A percentile compares a stretch with the other conserved stretches of the same genome.
Conservation (phyloP, 2,888 invertebrate species). For the Machimus rusticus region DNA sequence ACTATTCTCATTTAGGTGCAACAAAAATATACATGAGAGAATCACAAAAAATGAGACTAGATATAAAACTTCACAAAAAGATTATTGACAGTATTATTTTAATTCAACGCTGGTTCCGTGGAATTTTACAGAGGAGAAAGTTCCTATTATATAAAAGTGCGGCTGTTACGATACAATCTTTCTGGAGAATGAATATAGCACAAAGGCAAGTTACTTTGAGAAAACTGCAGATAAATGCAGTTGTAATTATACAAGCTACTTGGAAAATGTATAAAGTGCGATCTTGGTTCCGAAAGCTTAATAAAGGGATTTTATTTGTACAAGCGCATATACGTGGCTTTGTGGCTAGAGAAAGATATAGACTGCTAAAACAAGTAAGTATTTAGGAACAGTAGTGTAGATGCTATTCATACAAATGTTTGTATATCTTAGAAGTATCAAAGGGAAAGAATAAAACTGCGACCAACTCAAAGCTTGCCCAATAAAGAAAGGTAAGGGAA, state of each 20-base stretch:
- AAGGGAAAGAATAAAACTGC: conserved; percentile 51
- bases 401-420: conserved; percentile 62
- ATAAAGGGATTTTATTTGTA: conserved; percentile 68
- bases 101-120: conserved; percentile 90
- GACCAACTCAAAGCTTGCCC: conserved; percentile 64
- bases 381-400: conserved; percentile 43
- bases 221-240: conserved; percentile 67
- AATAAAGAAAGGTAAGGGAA: conserved; percentile 50
- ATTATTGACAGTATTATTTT: conserved; percentile 92
- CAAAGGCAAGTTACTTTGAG: conserved; percentile 66
- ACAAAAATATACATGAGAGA: conserved; percentile 94
- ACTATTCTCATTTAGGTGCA: conserved; percentile 66
- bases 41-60: conserved; percentile 90
- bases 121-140: conserved; percentile 78
- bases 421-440: conserved; percentile 56
- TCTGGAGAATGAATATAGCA: conserved; percentile 72
- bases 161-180: conserved; percentile 78
- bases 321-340: conserved; percentile 79
- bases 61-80: conserved; percentile 90
- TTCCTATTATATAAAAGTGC: conserved; percentile 79
- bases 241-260: conserved; percentile 76
- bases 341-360: conserved; percentile 67
- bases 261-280: conserved; percentile 77
- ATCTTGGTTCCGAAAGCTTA: conserved; percentile 72
- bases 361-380: conserved; percentile 55